Evolutionary conservation across 2,113 vertebrate genomes (phyloP).

Genomic region (Mus spicilegus): DNA sequence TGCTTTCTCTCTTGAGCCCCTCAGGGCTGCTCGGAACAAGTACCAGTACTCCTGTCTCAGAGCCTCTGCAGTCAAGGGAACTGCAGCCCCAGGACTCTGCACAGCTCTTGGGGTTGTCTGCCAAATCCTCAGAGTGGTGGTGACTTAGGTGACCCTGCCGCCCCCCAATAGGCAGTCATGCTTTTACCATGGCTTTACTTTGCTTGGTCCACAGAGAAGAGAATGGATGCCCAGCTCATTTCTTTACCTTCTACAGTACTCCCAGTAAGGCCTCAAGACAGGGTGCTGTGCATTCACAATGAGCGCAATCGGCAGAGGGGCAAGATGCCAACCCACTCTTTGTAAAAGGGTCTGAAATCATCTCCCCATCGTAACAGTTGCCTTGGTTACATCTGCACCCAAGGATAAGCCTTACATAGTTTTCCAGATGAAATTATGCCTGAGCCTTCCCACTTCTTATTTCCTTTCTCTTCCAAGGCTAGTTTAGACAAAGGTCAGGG

Average conservation of each 20-base stretch:
- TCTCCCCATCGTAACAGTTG: constrained; percentile 69
- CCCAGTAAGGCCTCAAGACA: background rate
- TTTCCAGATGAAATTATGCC: constrained; percentile 63
- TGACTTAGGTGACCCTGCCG: background rate
- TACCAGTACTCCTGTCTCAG: background rate
- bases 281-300: background rate
- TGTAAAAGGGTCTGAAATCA: constrained; percentile 71
- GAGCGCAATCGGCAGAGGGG: constrained; percentile 22
- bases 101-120: background rate
- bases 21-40: background rate
- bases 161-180: background rate
- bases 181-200: background rate
- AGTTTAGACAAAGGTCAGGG: constrained; percentile 63
- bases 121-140: background rate
- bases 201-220: background rate
- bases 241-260: background rate
- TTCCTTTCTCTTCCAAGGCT: constrained; percentile 60
- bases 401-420: constrained; percentile 67
- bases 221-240: background rate
- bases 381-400: constrained; percentile 75
- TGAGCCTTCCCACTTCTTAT: constrained; percentile 34
- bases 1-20: background rate
- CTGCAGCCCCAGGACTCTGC: background rate
- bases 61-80: background rate
- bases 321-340: constrained; percentile 57